Evolutionary conservation across 2,797 vertebrate species (phyloP).

Genomic region (Mus minutoides): DNA sequence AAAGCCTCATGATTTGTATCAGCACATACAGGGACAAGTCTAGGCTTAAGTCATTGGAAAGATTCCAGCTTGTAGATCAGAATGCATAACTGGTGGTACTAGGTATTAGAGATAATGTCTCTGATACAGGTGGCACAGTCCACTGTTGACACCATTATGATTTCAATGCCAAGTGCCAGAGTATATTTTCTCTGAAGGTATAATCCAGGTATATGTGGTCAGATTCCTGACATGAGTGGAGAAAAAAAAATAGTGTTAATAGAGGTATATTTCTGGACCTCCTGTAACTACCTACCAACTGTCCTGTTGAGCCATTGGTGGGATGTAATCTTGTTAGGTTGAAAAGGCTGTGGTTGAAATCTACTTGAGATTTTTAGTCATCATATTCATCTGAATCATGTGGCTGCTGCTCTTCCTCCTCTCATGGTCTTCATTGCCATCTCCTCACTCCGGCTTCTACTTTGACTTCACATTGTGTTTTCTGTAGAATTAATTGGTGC

Average conservation of each 20-base stretch:
- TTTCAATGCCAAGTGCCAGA: neutral
- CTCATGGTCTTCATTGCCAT: too few species aligned
- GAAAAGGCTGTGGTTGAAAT: constrained; percentile 90
- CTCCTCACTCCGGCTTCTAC: too few species aligned
- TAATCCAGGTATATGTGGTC: neutral
- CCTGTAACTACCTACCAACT: neutral
- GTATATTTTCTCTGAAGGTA: neutral
- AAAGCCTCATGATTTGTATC: constrained; percentile 93
- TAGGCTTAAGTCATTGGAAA: constrained; percentile 93
- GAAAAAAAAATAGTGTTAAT: neutral
- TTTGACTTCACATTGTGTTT: neutral
- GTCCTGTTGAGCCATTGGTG: constrained; percentile 90
- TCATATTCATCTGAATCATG: constrained; percentile 96
- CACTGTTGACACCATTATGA: neutral
- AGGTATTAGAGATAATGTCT: neutral
- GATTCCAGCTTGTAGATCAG: constrained; percentile 94
- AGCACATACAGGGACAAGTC: constrained; percentile 90
- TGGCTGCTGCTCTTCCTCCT: constrained; percentile 85
- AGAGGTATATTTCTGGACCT: neutral
- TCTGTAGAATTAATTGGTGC: neutral
- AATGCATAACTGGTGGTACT: constrained; percentile 80
- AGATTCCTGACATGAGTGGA: neutral
- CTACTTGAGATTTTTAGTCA: constrained; percentile 93
- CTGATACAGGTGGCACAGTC: neutral
- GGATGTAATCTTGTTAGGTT: constrained; percentile 92